phyloP scores from a whole-genome alignment of 2,113 vertebrate species.

The Lasiurus cinereus region DNA sequence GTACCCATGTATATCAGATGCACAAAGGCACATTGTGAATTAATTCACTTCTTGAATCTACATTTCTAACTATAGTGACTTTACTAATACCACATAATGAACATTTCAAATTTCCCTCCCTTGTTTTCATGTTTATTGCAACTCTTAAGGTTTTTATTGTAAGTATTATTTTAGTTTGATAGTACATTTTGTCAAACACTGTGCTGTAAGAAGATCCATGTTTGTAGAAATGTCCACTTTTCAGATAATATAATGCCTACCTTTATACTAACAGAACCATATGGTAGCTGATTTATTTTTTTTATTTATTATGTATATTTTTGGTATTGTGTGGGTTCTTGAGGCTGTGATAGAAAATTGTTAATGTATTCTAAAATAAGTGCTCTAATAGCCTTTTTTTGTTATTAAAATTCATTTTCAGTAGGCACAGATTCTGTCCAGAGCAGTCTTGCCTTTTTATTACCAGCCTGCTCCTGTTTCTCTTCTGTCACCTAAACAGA shows the following conservation, averaged over 20 bases:
- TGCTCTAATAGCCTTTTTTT: slow-evolving; percentile 78
- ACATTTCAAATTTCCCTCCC: slow-evolving; percentile 82
- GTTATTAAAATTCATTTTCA: slow-evolving; percentile 80
- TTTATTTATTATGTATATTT: slow-evolving; percentile 87
- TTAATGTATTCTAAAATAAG: slow-evolving; percentile 84
- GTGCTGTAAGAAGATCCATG: slow-evolving; percentile 84
- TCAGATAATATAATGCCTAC: slow-evolving; percentile 77
- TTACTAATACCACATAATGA: slow-evolving; percentile 80
- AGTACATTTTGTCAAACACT: slow-evolving; percentile 88
- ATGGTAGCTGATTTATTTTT: slow-evolving; percentile 79
- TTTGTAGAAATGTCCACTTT: slow-evolving; percentile 80
- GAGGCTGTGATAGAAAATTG: slow-evolving; percentile 81
- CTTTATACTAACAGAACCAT: slow-evolving; percentile 77
- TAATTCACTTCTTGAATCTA: slow-evolving; percentile 77
- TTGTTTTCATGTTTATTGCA: slow-evolving; percentile 77
- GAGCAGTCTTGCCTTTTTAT: slow-evolving; percentile 67
- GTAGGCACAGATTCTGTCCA: slow-evolving; percentile 70
- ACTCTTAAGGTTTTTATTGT: slow-evolving; percentile 82
- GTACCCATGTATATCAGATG: neutral
- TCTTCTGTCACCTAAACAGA: slow-evolving; percentile 59
- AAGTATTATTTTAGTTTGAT: slow-evolving; percentile 75
- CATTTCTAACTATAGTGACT: slow-evolving; percentile 82
- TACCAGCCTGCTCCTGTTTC: slow-evolving; percentile 81
- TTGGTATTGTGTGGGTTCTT: slow-evolving; percentile 85
- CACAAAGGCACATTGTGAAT: slow-evolving; percentile 61